These are phyloP conservation scores for Streblospio benedicti DNA, from an alignment of 1,140 invertebrate species.

Conservation along the genomic window DNA sequence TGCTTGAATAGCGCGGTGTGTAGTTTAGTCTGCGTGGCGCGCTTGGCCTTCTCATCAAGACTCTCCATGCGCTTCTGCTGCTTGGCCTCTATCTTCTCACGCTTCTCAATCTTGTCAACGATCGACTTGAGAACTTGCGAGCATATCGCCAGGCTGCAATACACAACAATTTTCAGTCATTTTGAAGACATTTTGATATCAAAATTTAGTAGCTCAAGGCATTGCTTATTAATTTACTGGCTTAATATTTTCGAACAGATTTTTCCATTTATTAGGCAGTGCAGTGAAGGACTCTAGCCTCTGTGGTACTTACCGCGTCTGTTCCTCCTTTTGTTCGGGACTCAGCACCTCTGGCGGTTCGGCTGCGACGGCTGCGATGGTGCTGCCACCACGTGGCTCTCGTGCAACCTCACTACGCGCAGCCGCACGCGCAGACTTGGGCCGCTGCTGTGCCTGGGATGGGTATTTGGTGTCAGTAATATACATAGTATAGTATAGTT, in stretches of 20 bases:
- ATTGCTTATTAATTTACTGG: no score
- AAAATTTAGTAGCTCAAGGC: no score
- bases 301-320: slow-evolving; percentile 30
- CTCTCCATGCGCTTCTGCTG: slow-evolving; percentile 37
- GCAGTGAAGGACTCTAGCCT: no score
- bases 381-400: no score
- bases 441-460: no score
- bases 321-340: slow-evolving; percentile 42
- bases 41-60: slow-evolving; percentile 42
- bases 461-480: no score
- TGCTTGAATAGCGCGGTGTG: slow-evolving; percentile 61
- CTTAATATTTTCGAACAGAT: no score
- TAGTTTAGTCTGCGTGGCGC: slow-evolving; percentile 35
- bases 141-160: slow-evolving; percentile 34
- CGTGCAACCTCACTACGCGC: no score
- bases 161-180: slow-evolving; percentile 7
- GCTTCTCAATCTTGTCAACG: slow-evolving; percentile 46
- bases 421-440: no score
- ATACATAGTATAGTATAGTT: no score
- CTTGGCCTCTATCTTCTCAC: slow-evolving; percentile 30
- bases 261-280: no score
- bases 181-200: neutral
- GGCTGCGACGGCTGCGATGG: no score
- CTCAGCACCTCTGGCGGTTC: slow-evolving; percentile 36
- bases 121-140: slow-evolving; percentile 41